Base-by-base conservation (phyloP, 2,888 invertebrate species). In the Scaptomyza parva region DNA sequence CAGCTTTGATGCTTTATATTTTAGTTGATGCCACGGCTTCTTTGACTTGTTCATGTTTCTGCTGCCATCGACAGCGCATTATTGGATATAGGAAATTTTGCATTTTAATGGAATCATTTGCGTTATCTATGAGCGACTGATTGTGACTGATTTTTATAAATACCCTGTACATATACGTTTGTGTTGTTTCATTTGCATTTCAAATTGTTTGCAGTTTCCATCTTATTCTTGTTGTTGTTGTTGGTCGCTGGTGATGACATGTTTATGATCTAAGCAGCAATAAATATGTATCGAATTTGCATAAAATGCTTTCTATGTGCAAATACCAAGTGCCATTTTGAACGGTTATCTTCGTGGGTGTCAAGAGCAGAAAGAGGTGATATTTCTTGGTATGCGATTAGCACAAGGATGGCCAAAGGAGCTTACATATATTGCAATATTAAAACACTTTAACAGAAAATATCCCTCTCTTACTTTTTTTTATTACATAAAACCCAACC, bases 171-270 rank as follows among this genome's bases (percentile, higher is more conserved):
- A 47, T 6, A 33, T 17, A 57, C 54, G 51, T 66, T 57, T 67
- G 52, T 57, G 41, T 77, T 70, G 62, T 71, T 67, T 61, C 51
- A 81, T 81, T 81, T 81, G 83, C 84, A 86, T 82, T 86, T 75
- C 75, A 75, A 82, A 86, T 83, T 76, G 73, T 37, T 63, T 57
- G 55, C 47, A 48, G 30, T 39, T 53, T 35, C 7, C 17, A 9
- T 37, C 17, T n/a, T n/a, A n/a, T n/a, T 35, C 24, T 2, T 11
- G 24, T n/a, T 35, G 44, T 65, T 12, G 26, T 17, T 40, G 44
- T 65, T n/a, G n/a, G n/a, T n/a, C n/a, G 58, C 45, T 52, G 6
- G 24, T 24, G 24, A 51, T 75, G 76, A 66, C 73, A 61, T 73
- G 58, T 66, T 75, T 85, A 70, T 79, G 80, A 82, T 85, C 79